Percentiles rank a stretch among this genome's conserved stretches.
phyloP scores from a whole-genome alignment of 2,113 vertebrate genomes.

The Dolichotis patagonum region DNA sequence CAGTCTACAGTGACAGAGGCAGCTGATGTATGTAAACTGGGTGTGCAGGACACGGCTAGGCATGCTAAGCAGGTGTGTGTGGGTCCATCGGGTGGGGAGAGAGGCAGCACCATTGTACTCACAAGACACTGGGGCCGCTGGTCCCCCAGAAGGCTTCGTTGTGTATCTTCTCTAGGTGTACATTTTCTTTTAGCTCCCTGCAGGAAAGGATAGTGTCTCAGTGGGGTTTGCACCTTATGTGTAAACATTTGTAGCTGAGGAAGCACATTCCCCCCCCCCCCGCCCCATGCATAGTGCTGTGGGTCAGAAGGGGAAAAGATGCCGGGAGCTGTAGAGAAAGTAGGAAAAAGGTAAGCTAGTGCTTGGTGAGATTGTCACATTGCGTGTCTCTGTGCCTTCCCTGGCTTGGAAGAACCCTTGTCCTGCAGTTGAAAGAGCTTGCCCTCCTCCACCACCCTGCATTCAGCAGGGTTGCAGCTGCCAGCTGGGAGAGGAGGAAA shows the following conservation, averaged over 20 bases:
- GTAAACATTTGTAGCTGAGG: not conserved
- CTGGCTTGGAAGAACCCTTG: not conserved
- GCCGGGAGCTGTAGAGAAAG: not conserved
- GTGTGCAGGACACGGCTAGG: rapidly evolving
- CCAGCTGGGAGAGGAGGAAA: not conserved
- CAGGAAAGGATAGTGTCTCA: slow-evolving; percentile 64
- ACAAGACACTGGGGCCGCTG: slow-evolving; percentile 91
- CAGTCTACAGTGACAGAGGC: not conserved
- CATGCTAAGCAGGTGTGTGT: not conserved
- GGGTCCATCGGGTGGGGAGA: too few relatives aligned
- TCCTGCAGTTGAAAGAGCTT: not conserved
- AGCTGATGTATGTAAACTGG: not conserved
- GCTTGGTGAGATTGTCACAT: not conserved
- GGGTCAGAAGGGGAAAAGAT: not conserved
- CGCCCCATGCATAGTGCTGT: not conserved
- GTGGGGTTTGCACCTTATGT: not conserved
- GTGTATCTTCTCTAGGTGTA: slow-evolving; percentile 89
- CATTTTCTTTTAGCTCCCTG: slow-evolving; percentile 93
- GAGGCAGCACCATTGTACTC: slow-evolving; percentile 83
- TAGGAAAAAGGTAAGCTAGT: not conserved
- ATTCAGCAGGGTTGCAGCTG: not conserved
- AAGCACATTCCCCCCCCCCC: rapidly evolving
- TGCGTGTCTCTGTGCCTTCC: not conserved
- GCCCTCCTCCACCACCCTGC: not conserved
- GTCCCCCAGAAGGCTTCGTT: slow-evolving; percentile 91